These are phyloP conservation scores for Augochlorella aurata DNA, from an alignment of 2,888 invertebrate genomes.

Conservation along the genomic window DNA sequence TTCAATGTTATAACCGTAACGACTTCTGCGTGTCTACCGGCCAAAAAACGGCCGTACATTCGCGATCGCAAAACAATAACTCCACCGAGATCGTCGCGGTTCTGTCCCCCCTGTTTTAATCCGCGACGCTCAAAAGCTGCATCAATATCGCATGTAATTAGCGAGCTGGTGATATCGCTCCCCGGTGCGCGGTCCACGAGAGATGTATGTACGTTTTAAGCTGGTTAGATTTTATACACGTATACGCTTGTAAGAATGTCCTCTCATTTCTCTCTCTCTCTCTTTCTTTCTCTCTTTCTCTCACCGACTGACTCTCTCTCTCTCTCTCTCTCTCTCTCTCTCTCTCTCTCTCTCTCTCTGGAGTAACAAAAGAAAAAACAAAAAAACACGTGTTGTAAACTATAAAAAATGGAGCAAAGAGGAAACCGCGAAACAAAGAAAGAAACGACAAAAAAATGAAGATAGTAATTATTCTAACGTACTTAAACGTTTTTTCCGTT, in stretches of 20 bases:
- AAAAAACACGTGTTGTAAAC: slow-evolving; percentile 52
- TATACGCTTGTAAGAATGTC: slow-evolving; percentile 60
- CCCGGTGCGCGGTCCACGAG: slow-evolving; percentile 52
- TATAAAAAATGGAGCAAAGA: slow-evolving; percentile 26
- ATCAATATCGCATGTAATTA: slow-evolving; percentile 42
- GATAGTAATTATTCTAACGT: slow-evolving; percentile 58
- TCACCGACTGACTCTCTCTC: not conserved
- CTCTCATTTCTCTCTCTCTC: not conserved
- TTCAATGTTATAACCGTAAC: slow-evolving; percentile 40
- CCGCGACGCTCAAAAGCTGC: slow-evolving; percentile 45
- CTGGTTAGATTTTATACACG: slow-evolving; percentile 66
- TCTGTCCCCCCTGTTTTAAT: slow-evolving; percentile 28
- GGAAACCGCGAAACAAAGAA: slow-evolving; percentile 19
- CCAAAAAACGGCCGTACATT: slow-evolving; percentile 14
- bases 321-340: not conserved
- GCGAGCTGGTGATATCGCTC: slow-evolving; percentile 56
- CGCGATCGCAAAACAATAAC: slow-evolving; percentile 9
- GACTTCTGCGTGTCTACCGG: slow-evolving; percentile 34
- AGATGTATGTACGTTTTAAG: slow-evolving; percentile 58
- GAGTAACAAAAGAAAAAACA: slow-evolving; percentile 35
- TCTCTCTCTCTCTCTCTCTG: slow-evolving; percentile 28
- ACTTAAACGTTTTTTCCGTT: slow-evolving; percentile 65
- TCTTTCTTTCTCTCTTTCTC: not conserved
- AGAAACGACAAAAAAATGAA: slow-evolving; percentile 26
- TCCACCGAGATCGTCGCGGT: slow-evolving; percentile 9